These are phyloP conservation scores for Leuciscus idus DNA, from an alignment of 2,113 vertebrate species.

Conservation along the genomic window DNA sequence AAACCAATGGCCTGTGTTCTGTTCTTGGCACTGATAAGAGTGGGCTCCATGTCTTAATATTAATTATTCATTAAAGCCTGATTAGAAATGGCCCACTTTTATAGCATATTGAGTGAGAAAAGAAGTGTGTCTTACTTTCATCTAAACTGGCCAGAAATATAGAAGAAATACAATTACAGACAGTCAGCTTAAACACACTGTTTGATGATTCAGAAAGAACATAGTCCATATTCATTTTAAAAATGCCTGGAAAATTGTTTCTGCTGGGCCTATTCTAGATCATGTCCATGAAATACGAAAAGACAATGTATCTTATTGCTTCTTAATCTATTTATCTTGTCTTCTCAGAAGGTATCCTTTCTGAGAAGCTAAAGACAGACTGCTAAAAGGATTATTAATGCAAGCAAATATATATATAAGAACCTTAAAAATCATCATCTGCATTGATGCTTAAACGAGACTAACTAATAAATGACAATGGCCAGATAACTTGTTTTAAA, in stretches of 20 bases:
- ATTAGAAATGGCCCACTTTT: slow-evolving; percentile 80
- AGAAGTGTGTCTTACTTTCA: slow-evolving; percentile 67
- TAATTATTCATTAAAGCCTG: slow-evolving; percentile 81
- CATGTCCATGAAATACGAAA: background rate
- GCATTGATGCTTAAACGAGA: background rate
- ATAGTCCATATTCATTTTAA: background rate
- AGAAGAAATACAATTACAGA: slow-evolving; percentile 40
- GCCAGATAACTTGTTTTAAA: background rate
- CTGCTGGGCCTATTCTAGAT: background rate
- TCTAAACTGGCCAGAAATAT: slow-evolving; percentile 61
- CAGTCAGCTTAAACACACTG: slow-evolving; percentile 47
- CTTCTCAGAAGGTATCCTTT: background rate
- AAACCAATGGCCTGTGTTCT: slow-evolving; percentile 67
- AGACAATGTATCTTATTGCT: slow-evolving; percentile 2
- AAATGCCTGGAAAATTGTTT: background rate
- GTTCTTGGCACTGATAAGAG: slow-evolving; percentile 73
- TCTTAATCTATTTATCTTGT: background rate
- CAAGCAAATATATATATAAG: background rate
- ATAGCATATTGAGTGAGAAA: slow-evolving; percentile 68
- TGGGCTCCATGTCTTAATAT: slow-evolving; percentile 78
- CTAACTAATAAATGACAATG: background rate
- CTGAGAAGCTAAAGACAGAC: background rate
- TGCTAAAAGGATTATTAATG: background rate
- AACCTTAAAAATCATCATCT: background rate
- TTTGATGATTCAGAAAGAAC: background rate